Base-by-base conservation (phyloP, 64 coral and sea anemone genomes). In the Hydrozoanthus tunicans region DNA sequence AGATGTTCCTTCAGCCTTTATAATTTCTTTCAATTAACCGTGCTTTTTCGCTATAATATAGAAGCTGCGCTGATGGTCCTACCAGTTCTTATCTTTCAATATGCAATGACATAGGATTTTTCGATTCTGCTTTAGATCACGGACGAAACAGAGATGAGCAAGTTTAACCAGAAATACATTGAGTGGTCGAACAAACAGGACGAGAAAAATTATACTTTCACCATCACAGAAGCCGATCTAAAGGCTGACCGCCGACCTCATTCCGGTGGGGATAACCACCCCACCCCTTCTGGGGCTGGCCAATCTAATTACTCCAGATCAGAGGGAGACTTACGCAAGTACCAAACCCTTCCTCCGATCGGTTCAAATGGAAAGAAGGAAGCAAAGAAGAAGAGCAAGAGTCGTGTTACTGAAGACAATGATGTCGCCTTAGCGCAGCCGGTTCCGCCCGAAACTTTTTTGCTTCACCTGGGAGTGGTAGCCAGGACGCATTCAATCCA, bases 111-210 rank as follows among this genome's bases (percentile, higher is more conserved):
- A 43, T 43, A 43, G 2, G 32, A 0, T 43, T 69, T 17, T 69
- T 69, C 66, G 4, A 11, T 11, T 76, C 72, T 26, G 10, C 32
- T 11, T 52, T 81, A 99, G 97, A 95, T 99, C 62, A 91, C 91
- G 11, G 97, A 99, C 77, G 97, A 99, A 51, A 99, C 97, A 57
- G 92, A 96, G 69, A 99, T 96, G 97, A 92, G 92, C 26, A 89
- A 90, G 25, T 99, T 91, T 58, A 99, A 99, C 77, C 82, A 92
- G n/a, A 91, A 74, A 43, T 86, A 96, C 17, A 95, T 96, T 68
- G 90, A 96, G 53, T 99, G 97, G 97, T 93, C 89, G 12, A 93
- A 84, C 79, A 92, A 79, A 56, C 90, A 99, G 76, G 97, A 99
- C 51, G 97, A 99, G 62, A 93, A 94, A 58, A 91, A 93, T 26